Conservation (phyloP, 2,113 vertebrate species). For the Cygnus buccinator region DNA sequence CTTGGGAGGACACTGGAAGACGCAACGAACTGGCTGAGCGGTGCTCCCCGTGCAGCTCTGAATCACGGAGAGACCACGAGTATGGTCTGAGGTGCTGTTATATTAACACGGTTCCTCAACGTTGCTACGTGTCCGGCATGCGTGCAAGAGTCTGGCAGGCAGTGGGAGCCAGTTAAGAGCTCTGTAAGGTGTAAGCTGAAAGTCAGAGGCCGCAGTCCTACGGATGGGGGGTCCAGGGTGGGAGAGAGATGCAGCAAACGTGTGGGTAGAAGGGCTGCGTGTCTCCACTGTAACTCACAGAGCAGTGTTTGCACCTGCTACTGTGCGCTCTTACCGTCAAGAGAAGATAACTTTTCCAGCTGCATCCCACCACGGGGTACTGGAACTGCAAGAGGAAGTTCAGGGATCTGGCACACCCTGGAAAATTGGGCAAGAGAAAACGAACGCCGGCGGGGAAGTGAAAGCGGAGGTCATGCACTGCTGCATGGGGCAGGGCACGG, state of each 20-base stretch:
- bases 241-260: background rate
- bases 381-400: background rate
- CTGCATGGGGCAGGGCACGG: background rate
- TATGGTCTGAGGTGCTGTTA: rapidly evolving
- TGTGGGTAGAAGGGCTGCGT: background rate
- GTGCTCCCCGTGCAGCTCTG: background rate
- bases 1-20: background rate
- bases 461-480: rapidly evolving
- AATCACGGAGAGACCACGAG: background rate
- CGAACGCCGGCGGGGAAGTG: rapidly evolving
- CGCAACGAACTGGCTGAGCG: background rate
- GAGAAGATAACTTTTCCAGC: background rate
- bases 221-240: background rate
- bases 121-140: background rate
- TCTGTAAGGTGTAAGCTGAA: background rate
- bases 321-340: too few relatives aligned
- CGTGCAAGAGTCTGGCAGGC: background rate
- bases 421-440: background rate
- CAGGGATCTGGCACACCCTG: background rate
- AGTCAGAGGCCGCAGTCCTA: background rate
- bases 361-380: background rate
- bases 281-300: background rate
- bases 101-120: background rate
- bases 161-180: background rate
- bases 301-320: rapidly evolving